Evolutionary conservation across 2,888 invertebrate species (phyloP).

Genomic region (Sycophila texana): DNA sequence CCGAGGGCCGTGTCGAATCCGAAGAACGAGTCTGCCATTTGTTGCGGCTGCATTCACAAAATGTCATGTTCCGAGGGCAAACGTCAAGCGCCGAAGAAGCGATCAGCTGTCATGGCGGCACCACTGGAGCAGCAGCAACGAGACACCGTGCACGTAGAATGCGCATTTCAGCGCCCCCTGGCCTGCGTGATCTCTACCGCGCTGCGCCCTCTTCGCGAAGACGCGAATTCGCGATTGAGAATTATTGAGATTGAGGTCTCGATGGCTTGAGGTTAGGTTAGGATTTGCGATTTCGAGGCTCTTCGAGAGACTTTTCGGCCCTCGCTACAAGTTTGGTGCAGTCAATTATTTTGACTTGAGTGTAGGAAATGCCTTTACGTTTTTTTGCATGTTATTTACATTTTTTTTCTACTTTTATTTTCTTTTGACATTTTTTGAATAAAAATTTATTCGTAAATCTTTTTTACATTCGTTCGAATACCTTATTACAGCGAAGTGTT

Average conservation of each 20-base stretch:
- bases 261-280: too few species aligned
- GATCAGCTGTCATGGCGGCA: slow-evolving; percentile 75
- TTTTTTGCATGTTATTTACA: too few species aligned
- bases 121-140: slow-evolving; percentile 10
- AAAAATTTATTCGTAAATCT: too few species aligned
- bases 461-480: too few species aligned
- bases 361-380: too few species aligned
- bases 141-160: not conserved
- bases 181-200: not conserved
- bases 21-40: slow-evolving; percentile 93
- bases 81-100: slow-evolving; percentile 72
- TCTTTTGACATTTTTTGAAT: too few species aligned
- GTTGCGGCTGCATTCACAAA: slow-evolving; percentile 72
- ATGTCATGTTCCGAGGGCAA: slow-evolving; percentile 73
- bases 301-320: too few species aligned
- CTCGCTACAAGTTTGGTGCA: too few species aligned
- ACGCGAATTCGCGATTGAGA: not conserved
- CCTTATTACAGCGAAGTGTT: too few species aligned
- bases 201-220: not conserved
- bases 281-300: too few species aligned
- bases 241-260: not conserved
- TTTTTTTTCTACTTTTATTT: too few species aligned
- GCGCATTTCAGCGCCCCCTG: not conserved
- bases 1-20: slow-evolving; percentile 87
- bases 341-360: too few species aligned